These are phyloP conservation scores for Thecophora atra DNA, from an alignment of 2,888 invertebrate genomes.

Conservation along the genomic window DNA sequence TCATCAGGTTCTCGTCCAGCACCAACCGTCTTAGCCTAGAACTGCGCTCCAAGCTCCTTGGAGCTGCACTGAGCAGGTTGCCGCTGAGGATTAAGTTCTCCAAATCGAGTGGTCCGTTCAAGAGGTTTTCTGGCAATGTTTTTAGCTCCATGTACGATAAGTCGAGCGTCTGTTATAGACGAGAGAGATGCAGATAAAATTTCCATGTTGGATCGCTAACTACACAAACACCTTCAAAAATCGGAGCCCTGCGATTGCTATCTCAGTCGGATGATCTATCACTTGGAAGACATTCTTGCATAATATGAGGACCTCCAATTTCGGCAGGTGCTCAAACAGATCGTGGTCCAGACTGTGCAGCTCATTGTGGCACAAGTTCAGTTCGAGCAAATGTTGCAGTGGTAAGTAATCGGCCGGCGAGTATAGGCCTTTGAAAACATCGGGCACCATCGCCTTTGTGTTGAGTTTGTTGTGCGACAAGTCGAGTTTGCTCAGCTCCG, in stretches of 20 bases:
- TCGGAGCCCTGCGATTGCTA: conserved; percentile 74
- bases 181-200: neutral
- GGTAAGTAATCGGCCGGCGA: conserved; percentile 52
- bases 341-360: conserved; percentile 77
- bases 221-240: conserved; percentile 71
- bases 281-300: conserved; percentile 78
- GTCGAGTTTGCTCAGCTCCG: conserved; percentile 72
- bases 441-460: conserved; percentile 70
- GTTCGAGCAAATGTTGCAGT: conserved; percentile 51
- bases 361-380: conserved; percentile 74
- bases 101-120: conserved; percentile 75
- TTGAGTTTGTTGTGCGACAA: conserved; percentile 76
- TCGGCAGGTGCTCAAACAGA: conserved; percentile 78
- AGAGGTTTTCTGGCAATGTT: conserved; percentile 72
- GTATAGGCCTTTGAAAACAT: conserved; percentile 72
- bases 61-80: conserved; percentile 72
- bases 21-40: conserved; percentile 71
- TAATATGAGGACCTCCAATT: conserved; percentile 74
- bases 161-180: conserved; percentile 70
- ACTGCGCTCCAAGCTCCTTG: conserved; percentile 71
- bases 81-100: conserved; percentile 74
- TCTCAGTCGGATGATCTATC: conserved; percentile 72
- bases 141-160: conserved; percentile 74
- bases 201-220: conserved; percentile 5
- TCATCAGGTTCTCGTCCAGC: conserved; percentile 77